Percentiles rank a stretch among this genome's conserved stretches.
phyloP scores from a whole-genome alignment of 2,113 vertebrate genomes.

The Pterophyllum scalare region DNA sequence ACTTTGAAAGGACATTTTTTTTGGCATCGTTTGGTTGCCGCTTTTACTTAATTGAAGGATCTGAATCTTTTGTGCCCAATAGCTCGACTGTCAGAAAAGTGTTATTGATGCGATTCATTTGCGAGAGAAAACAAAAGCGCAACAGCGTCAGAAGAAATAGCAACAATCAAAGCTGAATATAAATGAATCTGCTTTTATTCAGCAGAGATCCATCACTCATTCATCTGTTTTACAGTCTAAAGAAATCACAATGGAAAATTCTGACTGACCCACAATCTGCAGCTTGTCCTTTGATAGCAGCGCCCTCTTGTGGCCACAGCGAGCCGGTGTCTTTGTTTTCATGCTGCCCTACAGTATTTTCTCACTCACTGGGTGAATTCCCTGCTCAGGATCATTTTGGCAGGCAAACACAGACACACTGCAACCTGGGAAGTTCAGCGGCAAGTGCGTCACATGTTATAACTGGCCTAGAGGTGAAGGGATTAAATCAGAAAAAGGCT shows the following conservation, averaged over 20 bases:
- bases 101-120: background rate
- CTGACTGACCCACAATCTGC: conserved; percentile 45
- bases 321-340: conserved; percentile 64
- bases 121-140: background rate
- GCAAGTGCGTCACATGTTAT: conserved; percentile 58
- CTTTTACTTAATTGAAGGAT: background rate
- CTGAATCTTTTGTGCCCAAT: background rate
- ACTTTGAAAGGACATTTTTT: background rate
- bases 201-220: background rate
- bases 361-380: conserved; percentile 56
- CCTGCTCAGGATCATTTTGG: conserved; percentile 62
- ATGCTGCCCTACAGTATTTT: conserved; percentile 46
- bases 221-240: conserved; percentile 18
- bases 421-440: conserved; percentile 59
- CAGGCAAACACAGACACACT: conserved; percentile 58
- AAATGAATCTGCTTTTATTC: conserved; percentile 2
- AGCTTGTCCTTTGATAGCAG: conserved; percentile 42
- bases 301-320: conserved; percentile 59
- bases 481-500: conserved; percentile 29
- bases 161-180: conserved; percentile 9
- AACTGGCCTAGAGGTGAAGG: conserved; percentile 35
- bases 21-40: too few species aligned
- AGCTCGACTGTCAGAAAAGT: conserved; percentile 8
- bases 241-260: conserved; percentile 19
- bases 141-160: background rate